Conservation (phyloP, 2,113 vertebrate genomes). For the Atherinomorus stipes region DNA sequence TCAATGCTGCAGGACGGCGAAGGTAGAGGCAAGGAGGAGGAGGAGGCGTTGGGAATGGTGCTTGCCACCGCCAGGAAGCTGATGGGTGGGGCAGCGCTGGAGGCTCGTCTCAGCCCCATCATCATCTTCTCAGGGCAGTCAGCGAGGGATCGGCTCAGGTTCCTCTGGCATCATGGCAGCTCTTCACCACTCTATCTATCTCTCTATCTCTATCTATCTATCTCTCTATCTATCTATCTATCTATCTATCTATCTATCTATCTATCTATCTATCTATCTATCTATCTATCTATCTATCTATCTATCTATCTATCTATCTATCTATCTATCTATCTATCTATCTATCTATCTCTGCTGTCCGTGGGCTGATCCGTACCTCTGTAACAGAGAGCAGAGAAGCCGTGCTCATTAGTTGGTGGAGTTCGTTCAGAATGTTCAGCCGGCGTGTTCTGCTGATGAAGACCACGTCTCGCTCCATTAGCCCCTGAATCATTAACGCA, state of each 20-base stretch:
- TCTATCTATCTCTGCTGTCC: neutral
- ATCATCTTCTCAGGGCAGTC: constrained; percentile 20
- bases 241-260: constrained; percentile 2
- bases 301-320: constrained; percentile 14
- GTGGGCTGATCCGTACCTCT: constrained; percentile 22
- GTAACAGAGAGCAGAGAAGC: constrained; percentile 27
- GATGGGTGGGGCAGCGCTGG: constrained; percentile 25
- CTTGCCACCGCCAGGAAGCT: neutral
- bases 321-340: constrained; percentile 14
- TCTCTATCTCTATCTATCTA: constrained; percentile 1
- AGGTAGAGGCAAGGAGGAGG: constrained; percentile 21
- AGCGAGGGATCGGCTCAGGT: neutral
- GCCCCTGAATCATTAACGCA: constrained; percentile 69
- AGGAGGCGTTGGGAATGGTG: constrained; percentile 27
- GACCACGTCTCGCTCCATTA: constrained; percentile 65
- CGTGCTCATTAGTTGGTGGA: constrained; percentile 57
- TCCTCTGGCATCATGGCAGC: constrained; percentile 40
- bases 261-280: constrained; percentile 17
- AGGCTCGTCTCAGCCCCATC: constrained; percentile 57
- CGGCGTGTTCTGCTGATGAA: constrained; percentile 70
- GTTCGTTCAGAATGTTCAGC: constrained; percentile 44
- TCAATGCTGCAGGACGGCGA: constrained; percentile 82
- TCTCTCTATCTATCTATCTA: constrained; percentile 2
- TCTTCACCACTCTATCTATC: too few species aligned
- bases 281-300: constrained; percentile 23